Base-by-base conservation (phyloP, 1,140 invertebrate species). In the Diuraphis noxia region DNA sequence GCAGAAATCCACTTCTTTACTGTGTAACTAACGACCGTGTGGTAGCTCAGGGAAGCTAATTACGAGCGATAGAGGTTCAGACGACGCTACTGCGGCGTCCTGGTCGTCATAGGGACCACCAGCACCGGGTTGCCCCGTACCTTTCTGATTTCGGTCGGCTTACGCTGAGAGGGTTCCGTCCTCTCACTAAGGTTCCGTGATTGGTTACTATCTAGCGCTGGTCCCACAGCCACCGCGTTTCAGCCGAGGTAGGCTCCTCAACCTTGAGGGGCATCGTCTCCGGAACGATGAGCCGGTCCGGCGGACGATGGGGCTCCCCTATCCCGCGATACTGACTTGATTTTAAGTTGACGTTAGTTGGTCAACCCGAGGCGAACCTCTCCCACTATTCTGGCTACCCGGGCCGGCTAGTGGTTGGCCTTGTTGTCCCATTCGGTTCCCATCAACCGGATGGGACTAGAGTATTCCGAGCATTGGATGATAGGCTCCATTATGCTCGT, bases 51-150 rank as follows among this genome's bases (percentile, higher is more conserved):
- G 8, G 49, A 7, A 25, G 23, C 49, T 52, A 52, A 25, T 52
- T 52, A 52, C 23, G 49, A 52, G 49, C 49, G 6, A 6, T 25
- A 52, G 49, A 52, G 49, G 49, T 52, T 52, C 49, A 52, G 49
- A 23, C 23, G 7, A 7, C 49, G 23, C 49, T 25, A 6, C 6
- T 52, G 49, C 49, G 49, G 10, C 7, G 7, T 7, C 49, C 49
- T 40, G 81, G 81, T 84, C 40, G 81, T 84, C 81, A 8, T 43
- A 84, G 13, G 79, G 79, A 82, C 79, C 38, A 82, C 79, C 79
- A 41, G 38, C 38, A 82, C 79, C 79, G 79, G 7, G 36, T 8
- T 23, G 77, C 1, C 36, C 1, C 79, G 79, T 82, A 82, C 79
- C 79, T 52, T 52, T 52, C 38, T 82, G 63, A 72, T 25, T 30